phyloP scores from a whole-genome alignment of 2,797 vertebrate species.

The Sebastes taczanowskii region DNA sequence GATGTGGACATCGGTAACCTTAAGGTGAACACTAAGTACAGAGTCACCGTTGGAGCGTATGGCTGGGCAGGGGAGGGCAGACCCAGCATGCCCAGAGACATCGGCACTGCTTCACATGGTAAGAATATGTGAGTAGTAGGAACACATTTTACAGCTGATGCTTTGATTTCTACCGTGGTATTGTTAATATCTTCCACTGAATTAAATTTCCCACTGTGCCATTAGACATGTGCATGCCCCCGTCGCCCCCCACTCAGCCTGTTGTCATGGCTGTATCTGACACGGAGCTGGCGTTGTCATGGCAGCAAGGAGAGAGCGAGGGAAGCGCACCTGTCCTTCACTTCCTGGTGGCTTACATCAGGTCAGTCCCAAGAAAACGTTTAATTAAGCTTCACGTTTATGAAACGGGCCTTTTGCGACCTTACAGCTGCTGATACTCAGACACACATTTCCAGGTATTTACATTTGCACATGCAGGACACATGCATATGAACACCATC shows the following conservation, averaged over 20 bases:
- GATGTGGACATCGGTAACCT: slow-evolving; percentile 88
- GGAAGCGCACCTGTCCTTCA: slow-evolving; percentile 89
- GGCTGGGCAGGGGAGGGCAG: slow-evolving; percentile 89
- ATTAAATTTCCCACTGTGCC: neutral
- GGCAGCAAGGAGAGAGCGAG: slow-evolving; percentile 87
- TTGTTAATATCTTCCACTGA: neutral
- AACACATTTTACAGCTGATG: neutral
- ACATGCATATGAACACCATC: neutral
- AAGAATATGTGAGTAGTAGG: slow-evolving; percentile 46
- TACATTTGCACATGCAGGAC: neutral
- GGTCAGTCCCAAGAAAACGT: slow-evolving; percentile 72
- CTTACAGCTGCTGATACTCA: neutral
- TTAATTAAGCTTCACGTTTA: neutral
- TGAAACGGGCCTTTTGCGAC: neutral
- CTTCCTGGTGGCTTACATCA: slow-evolving; percentile 92
- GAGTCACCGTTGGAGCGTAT: slow-evolving; percentile 90
- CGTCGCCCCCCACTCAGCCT: slow-evolving; percentile 87
- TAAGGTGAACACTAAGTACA: slow-evolving; percentile 88
- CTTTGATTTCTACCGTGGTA: neutral
- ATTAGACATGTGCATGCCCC: slow-evolving; percentile 90
- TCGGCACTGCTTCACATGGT: slow-evolving; percentile 91
- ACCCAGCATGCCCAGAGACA: slow-evolving; percentile 88
- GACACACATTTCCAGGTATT: neutral
- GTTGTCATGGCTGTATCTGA: slow-evolving; percentile 89
- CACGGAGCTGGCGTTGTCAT: slow-evolving; percentile 92